Percentiles rank a stretch among this genome's conserved stretches.
phyloP scores from a whole-genome alignment of 1,140 invertebrate genomes.

The Acyrthosiphon pisum region DNA sequence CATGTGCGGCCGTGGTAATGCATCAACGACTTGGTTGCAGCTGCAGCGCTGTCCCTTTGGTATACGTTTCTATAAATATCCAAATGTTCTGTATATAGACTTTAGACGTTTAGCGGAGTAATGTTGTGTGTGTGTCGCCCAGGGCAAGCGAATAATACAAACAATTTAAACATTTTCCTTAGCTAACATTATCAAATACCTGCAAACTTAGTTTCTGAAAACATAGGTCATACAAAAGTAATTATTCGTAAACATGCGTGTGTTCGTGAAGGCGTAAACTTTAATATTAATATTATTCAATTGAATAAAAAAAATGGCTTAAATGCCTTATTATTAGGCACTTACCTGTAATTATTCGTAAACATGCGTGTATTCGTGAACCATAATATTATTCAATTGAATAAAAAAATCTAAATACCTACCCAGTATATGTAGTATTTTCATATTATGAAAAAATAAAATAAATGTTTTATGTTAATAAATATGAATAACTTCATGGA shows the following conservation, averaged over 20 bases:
- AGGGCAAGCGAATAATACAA: background rate
- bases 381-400: too few relatives aligned
- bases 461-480: background rate
- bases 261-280: too few relatives aligned
- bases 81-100: background rate
- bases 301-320: too few relatives aligned
- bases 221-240: too few relatives aligned
- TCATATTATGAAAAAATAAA: too few relatives aligned
- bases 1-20: background rate
- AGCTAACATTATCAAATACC: background rate
- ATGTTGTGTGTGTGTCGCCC: background rate
- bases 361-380: too few relatives aligned
- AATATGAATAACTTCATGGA: background rate
- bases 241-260: too few relatives aligned
- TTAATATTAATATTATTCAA: too few relatives aligned
- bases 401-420: background rate
- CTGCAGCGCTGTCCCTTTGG: background rate
- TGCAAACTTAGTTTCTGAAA: background rate
- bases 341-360: too few relatives aligned
- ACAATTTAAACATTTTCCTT: background rate
- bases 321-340: too few relatives aligned
- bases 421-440: background rate
- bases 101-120: background rate
- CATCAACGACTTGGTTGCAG: background rate
- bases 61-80: slow-evolving; percentile 3